A percentile compares a stretch with the other conserved stretches of the same genome.
Conservation (phyloP, 1,140 invertebrate species). For the Oppia nitens region DNA sequence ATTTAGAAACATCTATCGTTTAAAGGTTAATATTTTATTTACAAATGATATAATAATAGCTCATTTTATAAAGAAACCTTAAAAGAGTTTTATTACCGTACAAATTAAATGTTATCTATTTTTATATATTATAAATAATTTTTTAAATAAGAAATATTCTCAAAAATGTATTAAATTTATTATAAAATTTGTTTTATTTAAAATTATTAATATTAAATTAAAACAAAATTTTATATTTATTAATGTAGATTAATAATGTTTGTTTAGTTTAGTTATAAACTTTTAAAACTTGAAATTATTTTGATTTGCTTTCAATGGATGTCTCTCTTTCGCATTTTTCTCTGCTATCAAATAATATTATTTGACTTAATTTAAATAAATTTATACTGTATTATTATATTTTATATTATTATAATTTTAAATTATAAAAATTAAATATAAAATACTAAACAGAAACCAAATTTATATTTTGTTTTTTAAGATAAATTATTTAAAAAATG, state of each 20-base stretch:
- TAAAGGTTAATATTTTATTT: too few relatives aligned
- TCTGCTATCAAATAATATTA: not conserved
- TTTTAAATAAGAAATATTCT: not conserved
- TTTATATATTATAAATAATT: not conserved
- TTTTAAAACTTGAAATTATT: not conserved
- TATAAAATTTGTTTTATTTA: not conserved
- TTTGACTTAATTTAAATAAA: not conserved
- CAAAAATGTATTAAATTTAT: not conserved
- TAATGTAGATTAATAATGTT: not conserved
- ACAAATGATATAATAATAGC: too few relatives aligned
- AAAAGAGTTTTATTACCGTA: not conserved
- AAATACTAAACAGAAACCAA: not conserved
- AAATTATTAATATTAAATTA: not conserved
- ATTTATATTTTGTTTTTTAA: not conserved
- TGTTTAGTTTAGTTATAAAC: not conserved
- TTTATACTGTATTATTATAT: not conserved
- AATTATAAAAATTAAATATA: not conserved
- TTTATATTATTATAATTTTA: not conserved
- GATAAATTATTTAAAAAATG: not conserved
- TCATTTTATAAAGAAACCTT: too few relatives aligned
- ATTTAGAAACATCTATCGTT: too few relatives aligned
- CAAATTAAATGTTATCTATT: not conserved
- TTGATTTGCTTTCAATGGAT: not conserved
- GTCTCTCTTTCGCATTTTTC: not conserved
- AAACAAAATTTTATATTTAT: not conserved